Conservation (phyloP, 2,797 vertebrate species). For the Crenichthys baileyi region DNA sequence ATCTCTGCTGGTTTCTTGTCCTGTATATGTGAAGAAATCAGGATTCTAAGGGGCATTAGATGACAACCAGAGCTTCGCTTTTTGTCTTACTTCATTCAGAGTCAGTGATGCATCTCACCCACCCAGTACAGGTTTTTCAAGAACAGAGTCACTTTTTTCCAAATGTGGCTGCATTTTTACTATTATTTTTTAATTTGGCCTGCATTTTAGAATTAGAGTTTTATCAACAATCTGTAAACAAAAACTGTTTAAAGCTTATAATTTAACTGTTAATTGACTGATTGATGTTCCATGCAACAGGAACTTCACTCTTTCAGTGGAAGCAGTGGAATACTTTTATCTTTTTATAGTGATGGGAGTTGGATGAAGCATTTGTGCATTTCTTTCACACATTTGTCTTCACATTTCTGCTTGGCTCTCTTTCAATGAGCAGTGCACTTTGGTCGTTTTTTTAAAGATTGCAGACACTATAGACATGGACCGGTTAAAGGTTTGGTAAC, state of each 20-base stretch:
- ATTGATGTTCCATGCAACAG: not conserved
- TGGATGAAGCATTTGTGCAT: not conserved
- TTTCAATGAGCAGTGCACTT: not conserved
- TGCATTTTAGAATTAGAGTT: not conserved
- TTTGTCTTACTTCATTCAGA: not conserved
- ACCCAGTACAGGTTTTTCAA: not conserved
- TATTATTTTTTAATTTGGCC: not conserved
- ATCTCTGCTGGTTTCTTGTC: conserved; percentile 28
- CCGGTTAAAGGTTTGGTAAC: too few species aligned
- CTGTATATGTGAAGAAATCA: conserved; percentile 3
- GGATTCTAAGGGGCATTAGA: not conserved
- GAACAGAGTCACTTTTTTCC: not conserved
- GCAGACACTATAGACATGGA: not conserved
- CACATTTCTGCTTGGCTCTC: not conserved
- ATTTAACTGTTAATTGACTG: not conserved
- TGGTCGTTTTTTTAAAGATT: not conserved
- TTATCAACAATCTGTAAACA: not conserved
- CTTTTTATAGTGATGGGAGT: not conserved
- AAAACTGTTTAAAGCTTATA: not conserved
- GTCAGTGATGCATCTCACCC: not conserved
- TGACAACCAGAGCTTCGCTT: not conserved
- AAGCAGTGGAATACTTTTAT: not conserved
- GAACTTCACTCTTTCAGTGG: not conserved
- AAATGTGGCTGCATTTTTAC: not conserved
- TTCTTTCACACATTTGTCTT: not conserved